Evolutionary conservation across 1,140 invertebrate species (phyloP).

Genomic region (Cotesia typhae): DNA sequence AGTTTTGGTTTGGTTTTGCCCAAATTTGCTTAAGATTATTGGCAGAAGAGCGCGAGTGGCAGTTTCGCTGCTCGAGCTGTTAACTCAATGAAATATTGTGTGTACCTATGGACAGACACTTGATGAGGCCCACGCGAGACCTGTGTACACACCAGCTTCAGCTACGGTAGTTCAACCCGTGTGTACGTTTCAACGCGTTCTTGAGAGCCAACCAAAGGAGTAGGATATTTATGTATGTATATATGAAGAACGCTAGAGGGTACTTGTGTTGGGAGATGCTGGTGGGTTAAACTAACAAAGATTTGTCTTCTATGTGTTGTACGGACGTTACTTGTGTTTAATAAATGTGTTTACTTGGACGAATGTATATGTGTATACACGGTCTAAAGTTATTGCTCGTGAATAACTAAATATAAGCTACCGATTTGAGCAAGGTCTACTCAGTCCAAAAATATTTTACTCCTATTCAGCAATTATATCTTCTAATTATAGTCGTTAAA

Average conservation of each 20-base stretch:
- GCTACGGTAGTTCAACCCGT: constrained; percentile 9
- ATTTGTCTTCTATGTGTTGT: not conserved
- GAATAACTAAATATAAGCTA: too few relatives aligned
- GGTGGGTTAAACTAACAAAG: constrained; percentile 38
- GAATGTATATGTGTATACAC: not conserved
- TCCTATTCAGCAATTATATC: too few relatives aligned
- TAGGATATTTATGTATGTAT: not conserved
- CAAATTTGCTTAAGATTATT: not conserved
- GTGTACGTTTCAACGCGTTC: constrained; percentile 10
- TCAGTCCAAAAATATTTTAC: too few relatives aligned
- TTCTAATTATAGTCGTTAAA: too few relatives aligned
- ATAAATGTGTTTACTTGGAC: constrained; percentile 29
- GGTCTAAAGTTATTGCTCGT: too few relatives aligned
- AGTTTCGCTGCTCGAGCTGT: constrained; percentile 23
- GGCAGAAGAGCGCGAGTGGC: constrained; percentile 21
- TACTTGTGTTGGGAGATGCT: constrained; percentile 31
- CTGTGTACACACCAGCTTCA: constrained; percentile 31
- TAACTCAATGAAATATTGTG: constrained; percentile 8
- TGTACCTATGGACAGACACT: not conserved
- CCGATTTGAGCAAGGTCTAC: too few relatives aligned
- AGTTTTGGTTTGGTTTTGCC: not conserved
- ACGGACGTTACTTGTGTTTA: constrained; percentile 45
- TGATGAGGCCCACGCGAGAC: constrained; percentile 13
- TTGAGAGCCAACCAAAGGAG: constrained; percentile 6
- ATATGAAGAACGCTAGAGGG: constrained; percentile 21